Evolutionary conservation across 1,140 invertebrate genomes (phyloP), one percentile per base, ranked within the genome.

Genomic region (Dendroctonus valens): DNA sequence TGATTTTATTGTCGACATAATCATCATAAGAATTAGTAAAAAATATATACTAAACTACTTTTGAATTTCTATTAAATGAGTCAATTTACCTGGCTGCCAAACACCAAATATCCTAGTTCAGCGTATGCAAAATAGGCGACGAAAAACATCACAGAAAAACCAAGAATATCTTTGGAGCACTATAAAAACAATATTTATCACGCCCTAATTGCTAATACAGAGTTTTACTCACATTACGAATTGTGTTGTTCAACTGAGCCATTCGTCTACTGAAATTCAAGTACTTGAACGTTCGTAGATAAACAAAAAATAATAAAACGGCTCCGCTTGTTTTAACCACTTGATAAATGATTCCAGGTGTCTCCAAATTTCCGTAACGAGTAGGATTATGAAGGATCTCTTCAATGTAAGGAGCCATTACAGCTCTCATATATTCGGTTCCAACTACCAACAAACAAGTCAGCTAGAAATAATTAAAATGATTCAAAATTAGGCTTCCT

Each of bases 71-170:
- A 48, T 48, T n/a, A n/a, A 8, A n/a, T 8, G 5, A 48, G 5
- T 48, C 14, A 26, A 14, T 26, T 68, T 73, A 87, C 85, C 71
- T 88, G 82, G n/a, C 84, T 86, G 44, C 89, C 88, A 77, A 90
- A 91, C n/a, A 90, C 71, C 5, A 91, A 75, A 63, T 87, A 86
- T 7, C 87, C 89, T 49, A 89, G 73, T 72, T 88, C 87, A 3
- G 89, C 88, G 79, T 89, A 93, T 7, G 90, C 89, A 73, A 91
- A 83, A 78, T 92, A 92, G 7, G 92, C 86, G 68, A 93, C 90
- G 73, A 89, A 87, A 78, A 93, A 92, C 89, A 93, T 92, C 5
- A 92, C 80, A 50, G 85, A 84, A 76, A 93, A 93, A 12, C 89
- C 89, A 54, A 84, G 81, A 69, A 93, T 80, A 76, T 92, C 91